A percentile compares a stretch with the other conserved stretches of the same genome.
Conservation (phyloP, 2,888 invertebrate species). For the Sarcophaga rosellei region DNA sequence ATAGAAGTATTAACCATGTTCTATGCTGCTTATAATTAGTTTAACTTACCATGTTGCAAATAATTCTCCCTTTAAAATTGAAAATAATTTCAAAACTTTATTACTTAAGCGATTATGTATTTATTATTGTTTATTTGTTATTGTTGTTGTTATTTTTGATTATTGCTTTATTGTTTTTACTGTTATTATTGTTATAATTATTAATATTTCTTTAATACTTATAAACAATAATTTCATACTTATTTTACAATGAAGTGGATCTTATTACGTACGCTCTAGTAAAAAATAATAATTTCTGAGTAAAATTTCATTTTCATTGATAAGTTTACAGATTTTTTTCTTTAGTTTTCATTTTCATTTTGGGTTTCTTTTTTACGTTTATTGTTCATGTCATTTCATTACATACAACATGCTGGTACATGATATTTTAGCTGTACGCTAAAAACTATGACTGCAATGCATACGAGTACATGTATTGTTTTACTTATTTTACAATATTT, state of each 20-base stretch:
- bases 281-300: conserved; percentile 29
- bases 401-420: not conserved
- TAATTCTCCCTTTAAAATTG: too few species aligned
- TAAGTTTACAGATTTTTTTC: not conserved
- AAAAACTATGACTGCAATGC: conserved; percentile 24
- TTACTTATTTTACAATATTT: conserved; percentile 2
- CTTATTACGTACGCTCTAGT: conserved; percentile 34
- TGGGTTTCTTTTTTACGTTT: conserved; percentile 12
- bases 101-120: conserved; percentile 20
- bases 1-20: too few species aligned
- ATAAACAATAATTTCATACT: not conserved
- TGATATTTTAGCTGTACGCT: conserved; percentile 20
- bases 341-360: too few species aligned
- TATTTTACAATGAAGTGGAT: conserved; percentile 38
- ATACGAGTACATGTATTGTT: conserved; percentile 9
- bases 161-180: not conserved
- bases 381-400: conserved; percentile 56
- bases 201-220: conserved; percentile 2
- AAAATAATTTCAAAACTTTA: not conserved
- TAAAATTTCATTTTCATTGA: conserved; percentile 58
- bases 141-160: conserved; percentile 4
- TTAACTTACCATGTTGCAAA: too few species aligned
- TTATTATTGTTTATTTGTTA: not conserved
- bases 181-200: conserved; percentile 18
- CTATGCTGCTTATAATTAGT: too few species aligned